Evolutionary conservation across 2,797 vertebrate species (phyloP).

Genomic region (Lagocephalus sceleratus): DNA sequence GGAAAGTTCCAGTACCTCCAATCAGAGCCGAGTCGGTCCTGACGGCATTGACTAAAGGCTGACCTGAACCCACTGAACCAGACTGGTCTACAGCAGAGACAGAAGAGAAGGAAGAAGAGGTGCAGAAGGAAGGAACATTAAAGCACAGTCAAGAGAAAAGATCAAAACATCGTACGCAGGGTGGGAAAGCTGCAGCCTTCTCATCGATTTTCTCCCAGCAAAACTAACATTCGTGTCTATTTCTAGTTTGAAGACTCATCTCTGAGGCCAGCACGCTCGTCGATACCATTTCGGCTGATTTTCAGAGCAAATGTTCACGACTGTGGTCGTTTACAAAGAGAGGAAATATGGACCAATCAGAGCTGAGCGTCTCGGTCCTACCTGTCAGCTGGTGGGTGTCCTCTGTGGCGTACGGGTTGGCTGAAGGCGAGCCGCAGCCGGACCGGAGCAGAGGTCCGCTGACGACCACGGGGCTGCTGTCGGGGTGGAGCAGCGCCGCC

Average conservation of each 20-base stretch:
- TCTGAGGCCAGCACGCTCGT: too few relatives aligned
- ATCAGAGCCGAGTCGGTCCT: constrained; percentile 90
- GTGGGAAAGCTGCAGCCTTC: too few relatives aligned
- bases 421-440: constrained; percentile 78
- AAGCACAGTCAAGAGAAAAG: constrained; percentile 14
- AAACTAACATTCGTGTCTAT: too few relatives aligned
- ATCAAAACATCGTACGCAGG: constrained; percentile 5
- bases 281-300: not conserved
- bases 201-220: too few relatives aligned
- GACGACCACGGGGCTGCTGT: constrained; percentile 74
- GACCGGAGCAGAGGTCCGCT: constrained; percentile 81
- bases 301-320: too few relatives aligned
- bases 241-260: too few relatives aligned
- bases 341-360: too few relatives aligned
- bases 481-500: constrained; percentile 79
- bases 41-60: constrained; percentile 86
- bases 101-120: constrained; percentile 14
- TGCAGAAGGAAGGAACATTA: not conserved
- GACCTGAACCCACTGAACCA: constrained; percentile 83
- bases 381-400: constrained; percentile 88
- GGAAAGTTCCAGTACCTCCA: constrained; percentile 82
- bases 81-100: constrained; percentile 83
- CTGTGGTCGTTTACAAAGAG: too few relatives aligned
- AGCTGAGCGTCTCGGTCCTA: too few relatives aligned
- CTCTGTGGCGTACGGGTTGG: constrained; percentile 81